Evolutionary conservation across 30 jellyfish, hydroid and myxozoan genomes (phyloP).

Genomic region (Euphysa ruthae): DNA sequence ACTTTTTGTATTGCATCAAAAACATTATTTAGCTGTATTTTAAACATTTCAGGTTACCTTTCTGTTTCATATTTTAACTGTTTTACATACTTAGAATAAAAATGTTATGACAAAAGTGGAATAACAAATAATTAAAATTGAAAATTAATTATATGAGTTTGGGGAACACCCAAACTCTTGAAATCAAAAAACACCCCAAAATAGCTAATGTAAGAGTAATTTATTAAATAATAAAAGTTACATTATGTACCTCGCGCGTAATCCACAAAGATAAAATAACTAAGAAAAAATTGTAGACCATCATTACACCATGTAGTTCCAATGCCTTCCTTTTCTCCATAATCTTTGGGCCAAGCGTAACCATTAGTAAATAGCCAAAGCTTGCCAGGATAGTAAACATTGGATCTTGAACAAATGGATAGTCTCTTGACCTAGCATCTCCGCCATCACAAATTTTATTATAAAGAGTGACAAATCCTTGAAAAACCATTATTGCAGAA

Average conservation of each 20-base stretch:
- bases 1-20: no score
- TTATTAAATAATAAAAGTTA: no score
- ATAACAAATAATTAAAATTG: no score
- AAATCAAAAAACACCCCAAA: no score
- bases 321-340: conserved; percentile 70
- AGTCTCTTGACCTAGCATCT: conserved; percentile 53
- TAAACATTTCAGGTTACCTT: no score
- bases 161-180: no score
- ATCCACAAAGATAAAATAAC: conserved; percentile 77
- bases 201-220: no score
- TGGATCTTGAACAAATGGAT: conserved; percentile 55
- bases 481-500: conserved; percentile 49
- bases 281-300: conserved; percentile 55
- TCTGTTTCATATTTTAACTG: no score
- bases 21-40: no score
- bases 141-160: no score
- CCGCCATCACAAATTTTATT: conserved; percentile 27
- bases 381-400: conserved; percentile 14
- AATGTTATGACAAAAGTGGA: no score
- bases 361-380: conserved; percentile 47
- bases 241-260: conserved; percentile 83
- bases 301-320: conserved; percentile 42
- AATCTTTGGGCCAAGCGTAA: conserved; percentile 65
- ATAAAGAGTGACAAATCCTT: conserved; percentile 31
- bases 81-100: no score